A percentile compares a stretch with the other conserved stretches of the same genome.
Evolutionary conservation across 2,888 invertebrate species (phyloP).

Genomic region (Stramonita haemastoma): DNA sequence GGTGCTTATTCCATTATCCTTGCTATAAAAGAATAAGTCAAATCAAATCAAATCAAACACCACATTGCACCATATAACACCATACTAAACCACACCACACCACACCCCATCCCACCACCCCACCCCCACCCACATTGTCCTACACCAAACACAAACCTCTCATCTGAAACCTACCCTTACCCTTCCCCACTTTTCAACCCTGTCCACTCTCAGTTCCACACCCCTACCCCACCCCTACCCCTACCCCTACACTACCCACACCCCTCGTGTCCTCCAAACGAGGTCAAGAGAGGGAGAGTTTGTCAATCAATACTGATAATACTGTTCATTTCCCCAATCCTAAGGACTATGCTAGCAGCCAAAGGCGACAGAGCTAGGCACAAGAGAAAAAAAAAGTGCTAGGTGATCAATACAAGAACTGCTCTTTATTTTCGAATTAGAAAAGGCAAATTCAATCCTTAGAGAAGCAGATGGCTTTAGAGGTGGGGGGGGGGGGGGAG

Average conservation of each 20-base stretch:
- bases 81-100: too few relatives aligned
- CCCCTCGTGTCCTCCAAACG: not conserved
- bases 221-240: too few relatives aligned
- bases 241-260: not conserved
- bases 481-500: not conserved
- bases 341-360: not conserved
- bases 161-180: not conserved
- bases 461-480: not conserved
- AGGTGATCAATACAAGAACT: constrained; percentile 1
- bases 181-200: not conserved
- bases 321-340: not conserved
- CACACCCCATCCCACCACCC: not conserved
- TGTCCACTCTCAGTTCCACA: not conserved
- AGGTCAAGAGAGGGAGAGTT: not conserved
- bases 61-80: too few relatives aligned
- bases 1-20: too few relatives aligned
- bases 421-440: constrained; percentile 28
- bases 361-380: not conserved
- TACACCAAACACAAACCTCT: not conserved
- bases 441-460: not conserved
- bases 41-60: too few relatives aligned
- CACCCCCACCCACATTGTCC: not conserved
- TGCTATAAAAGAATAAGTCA: too few relatives aligned
- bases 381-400: not conserved
- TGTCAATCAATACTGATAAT: constrained; percentile 8